Percentiles rank a stretch among this genome's conserved stretches.
phyloP scores from a whole-genome alignment of 2,797 vertebrate species.

The Scolopax bukidnonensis region DNA sequence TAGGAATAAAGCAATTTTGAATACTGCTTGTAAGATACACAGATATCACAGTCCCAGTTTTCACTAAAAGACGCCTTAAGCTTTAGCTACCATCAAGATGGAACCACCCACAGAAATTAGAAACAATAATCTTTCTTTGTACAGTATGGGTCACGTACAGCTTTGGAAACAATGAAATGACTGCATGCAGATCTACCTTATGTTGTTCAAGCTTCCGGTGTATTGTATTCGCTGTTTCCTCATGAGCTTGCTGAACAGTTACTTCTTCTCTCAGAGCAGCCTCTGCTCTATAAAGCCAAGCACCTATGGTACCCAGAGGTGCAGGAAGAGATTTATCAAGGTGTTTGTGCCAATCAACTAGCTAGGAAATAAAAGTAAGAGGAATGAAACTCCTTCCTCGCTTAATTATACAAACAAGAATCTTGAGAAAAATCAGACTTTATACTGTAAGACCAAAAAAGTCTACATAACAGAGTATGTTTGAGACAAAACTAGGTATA shows the following conservation, averaged over 20 bases:
- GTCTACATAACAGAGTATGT: fast-evolving
- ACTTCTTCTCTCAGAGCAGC: slow-evolving; percentile 88
- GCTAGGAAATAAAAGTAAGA: slow-evolving; percentile 76
- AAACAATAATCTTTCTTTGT: neutral
- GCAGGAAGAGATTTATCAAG: slow-evolving; percentile 92
- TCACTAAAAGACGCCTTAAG: neutral
- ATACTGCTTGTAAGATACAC: neutral
- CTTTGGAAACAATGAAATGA: neutral
- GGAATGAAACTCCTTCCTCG: neutral
- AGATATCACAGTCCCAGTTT: neutral
- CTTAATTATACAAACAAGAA: neutral
- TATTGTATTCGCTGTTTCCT: slow-evolving; percentile 87
- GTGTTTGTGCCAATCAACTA: slow-evolving; percentile 91
- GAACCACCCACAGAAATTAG: neutral
- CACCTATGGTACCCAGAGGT: slow-evolving; percentile 88
- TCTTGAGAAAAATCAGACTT: neutral
- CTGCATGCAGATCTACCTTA: slow-evolving; percentile 81
- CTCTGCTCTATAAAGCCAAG: slow-evolving; percentile 92
- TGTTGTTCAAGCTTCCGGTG: slow-evolving; percentile 89
- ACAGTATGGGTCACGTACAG: neutral
- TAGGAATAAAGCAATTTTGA: neutral
- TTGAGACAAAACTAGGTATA: neutral
- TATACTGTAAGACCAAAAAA: neutral
- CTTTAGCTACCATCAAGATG: neutral
- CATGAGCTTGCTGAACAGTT: slow-evolving; percentile 85